phyloP scores from a whole-genome alignment of 1,140 invertebrate genomes.

The Tetragnatha versicolor region DNA sequence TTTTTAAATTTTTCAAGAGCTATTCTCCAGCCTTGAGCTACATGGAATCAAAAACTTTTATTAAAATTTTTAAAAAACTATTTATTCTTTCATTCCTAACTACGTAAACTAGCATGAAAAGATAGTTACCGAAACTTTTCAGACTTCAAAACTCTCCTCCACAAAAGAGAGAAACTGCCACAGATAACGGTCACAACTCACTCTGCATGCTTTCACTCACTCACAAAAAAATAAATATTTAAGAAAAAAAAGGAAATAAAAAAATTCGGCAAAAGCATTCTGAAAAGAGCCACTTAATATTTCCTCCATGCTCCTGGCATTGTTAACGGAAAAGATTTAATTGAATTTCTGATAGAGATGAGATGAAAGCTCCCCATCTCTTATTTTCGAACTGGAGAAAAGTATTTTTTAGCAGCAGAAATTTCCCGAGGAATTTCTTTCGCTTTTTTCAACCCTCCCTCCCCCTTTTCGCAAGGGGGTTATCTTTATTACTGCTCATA shows the following conservation, averaged over 20 bases:
- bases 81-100: too few relatives aligned
- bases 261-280: slow-evolving; percentile 33
- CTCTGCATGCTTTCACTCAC: too few relatives aligned
- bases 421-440: neutral
- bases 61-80: too few relatives aligned
- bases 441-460: neutral
- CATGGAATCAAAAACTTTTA: too few relatives aligned
- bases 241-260: neutral
- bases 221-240: slow-evolving; percentile 2
- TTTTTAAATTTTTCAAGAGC: too few relatives aligned
- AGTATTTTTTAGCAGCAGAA: neutral
- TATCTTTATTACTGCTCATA: neutral
- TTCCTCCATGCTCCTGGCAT: slow-evolving; percentile 34
- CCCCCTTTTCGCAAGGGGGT: neutral
- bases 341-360: slow-evolving; percentile 46
- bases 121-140: too few relatives aligned
- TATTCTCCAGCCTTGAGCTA: too few relatives aligned
- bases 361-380: slow-evolving; percentile 33
- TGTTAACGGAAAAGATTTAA: slow-evolving; percentile 52
- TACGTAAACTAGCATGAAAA: too few relatives aligned
- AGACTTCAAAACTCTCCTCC: too few relatives aligned
- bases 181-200: too few relatives aligned
- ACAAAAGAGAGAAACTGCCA: too few relatives aligned
- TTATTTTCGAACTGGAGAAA: neutral
- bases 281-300: slow-evolving; percentile 46